Evolutionary conservation across 2,113 vertebrate genomes (phyloP).

Genomic region (Percopsis transmontana): DNA sequence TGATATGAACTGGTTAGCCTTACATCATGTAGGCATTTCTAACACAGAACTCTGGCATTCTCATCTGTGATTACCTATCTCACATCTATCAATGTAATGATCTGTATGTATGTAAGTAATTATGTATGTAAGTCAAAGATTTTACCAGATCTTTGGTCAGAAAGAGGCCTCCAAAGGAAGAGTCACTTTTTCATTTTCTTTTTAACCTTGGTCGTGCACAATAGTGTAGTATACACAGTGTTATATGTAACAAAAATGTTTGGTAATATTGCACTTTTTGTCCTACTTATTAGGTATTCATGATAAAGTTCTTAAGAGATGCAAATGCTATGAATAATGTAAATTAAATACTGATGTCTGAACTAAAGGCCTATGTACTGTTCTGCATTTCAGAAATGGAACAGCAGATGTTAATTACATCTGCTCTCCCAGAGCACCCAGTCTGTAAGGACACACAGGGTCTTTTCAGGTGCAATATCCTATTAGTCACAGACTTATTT

Average conservation of each 20-base stretch:
- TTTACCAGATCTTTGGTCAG: slow-evolving; percentile 57
- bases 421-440: slow-evolving; percentile 18
- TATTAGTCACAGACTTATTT: not conserved
- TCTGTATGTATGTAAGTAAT: slow-evolving; percentile 64
- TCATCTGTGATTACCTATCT: slow-evolving; percentile 30
- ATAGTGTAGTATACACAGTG: slow-evolving; percentile 80
- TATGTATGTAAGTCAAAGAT: slow-evolving; percentile 63
- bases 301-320: slow-evolving; percentile 65
- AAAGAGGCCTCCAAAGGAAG: slow-evolving; percentile 80
- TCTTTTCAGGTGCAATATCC: not conserved
- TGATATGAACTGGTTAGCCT: slow-evolving; percentile 40
- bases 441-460: slow-evolving; percentile 13
- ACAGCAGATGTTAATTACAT: slow-evolving; percentile 21
- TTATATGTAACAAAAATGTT: slow-evolving; percentile 75
- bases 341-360: slow-evolving; percentile 79
- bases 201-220: slow-evolving; percentile 77
- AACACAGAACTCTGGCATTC: slow-evolving; percentile 11
- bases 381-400: slow-evolving; percentile 22
- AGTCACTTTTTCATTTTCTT: slow-evolving; percentile 82
- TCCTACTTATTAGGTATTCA: slow-evolving; percentile 64
- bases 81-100: slow-evolving; percentile 54
- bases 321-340: slow-evolving; percentile 76
- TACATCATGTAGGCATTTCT: slow-evolving; percentile 37
- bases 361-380: slow-evolving; percentile 22
- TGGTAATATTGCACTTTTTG: slow-evolving; percentile 80